Evolutionary conservation across 2,888 invertebrate species (phyloP), one percentile per base, ranked within the genome.

Genomic region (Thecophora atra): DNA sequence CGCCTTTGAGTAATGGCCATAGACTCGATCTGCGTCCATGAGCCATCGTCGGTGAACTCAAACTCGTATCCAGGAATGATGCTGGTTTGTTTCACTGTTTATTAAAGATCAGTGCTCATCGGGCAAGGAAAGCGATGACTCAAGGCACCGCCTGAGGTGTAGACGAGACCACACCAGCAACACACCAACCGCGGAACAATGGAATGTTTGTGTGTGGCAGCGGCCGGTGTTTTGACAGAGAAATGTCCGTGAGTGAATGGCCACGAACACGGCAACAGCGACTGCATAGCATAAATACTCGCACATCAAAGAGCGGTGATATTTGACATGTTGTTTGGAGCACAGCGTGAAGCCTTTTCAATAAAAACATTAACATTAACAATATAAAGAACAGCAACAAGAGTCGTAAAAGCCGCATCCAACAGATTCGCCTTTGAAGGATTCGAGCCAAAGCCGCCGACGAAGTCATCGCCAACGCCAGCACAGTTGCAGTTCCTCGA

Each of bases 261-360:
- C 81, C 81, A 81, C 80, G 79, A 72, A 56, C 63, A 70, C 68
- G 63, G 42, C 68, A 67, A 58, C 21, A 77, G 74, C 76, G 73
- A 75, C 76, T 76, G 74, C 67, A 72, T 54, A n/a, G 42, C 30
- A 66, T 8, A 19, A 54, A 52, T 47, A 52, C 69, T 54, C 37
- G 37, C 67, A 72, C 70, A 64, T 44, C 67, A 68, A 64, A 24
- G 67, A 19, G n/a, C 63, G 52, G 69, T 24, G 70, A 63, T 70
- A 70, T 70, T 70, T 70, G 52, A 70, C 62, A 62, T 52, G 63
- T 70, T 62, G 30, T 70, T 70, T 70, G 70, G 37, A 26, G 63
- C 65, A 51, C 72, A 67, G 54, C 75, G 66, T 71, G 70, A 74
- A 60, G 71, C 74, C 64, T 73, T 70, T 17, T 7, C 63, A 60